Evolutionary conservation across 2,113 vertebrate species (phyloP), one percentile per base, ranked within the genome.

Genomic region (Acanthisitta chloris): DNA sequence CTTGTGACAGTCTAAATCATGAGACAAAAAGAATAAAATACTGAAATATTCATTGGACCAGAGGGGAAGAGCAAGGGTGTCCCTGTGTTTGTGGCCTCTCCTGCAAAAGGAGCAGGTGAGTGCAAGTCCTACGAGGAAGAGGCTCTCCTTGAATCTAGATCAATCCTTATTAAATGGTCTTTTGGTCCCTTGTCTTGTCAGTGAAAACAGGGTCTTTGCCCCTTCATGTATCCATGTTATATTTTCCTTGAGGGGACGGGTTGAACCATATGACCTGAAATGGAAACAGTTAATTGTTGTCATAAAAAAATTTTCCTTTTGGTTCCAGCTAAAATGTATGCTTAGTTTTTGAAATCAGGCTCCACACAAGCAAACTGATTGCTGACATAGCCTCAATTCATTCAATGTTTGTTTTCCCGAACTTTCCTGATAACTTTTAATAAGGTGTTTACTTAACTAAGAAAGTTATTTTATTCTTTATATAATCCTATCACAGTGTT

Each of bases 81-180:
- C 6, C 24, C 0, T 1, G 16, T 61, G 45, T 31, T 74, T 74
- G 48, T 58, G 55, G 12, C 28, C 13, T 43, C 28, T 71, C 7
- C 31, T 66, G 45, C 12, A 49, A 28, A 45, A 26, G 31, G 25
- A 78, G 26, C 3, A 29, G 15, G 20, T 23, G 19, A 65, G 9
- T 1, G 0, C 7, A 13, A 24, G 17, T 17, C 17, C 25, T 38
- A 2, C 0, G 2, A 33, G 18, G 21, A 14, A 76, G 20, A 49
- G 5, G 7, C 15, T 91, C 1, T 52, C 25, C 14, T 25, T 62
- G 25, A 45, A 45, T 55, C 33, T 46, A 24, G 23, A 21, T 54
- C 25, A 14, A 4, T 64, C 17, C 7, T 8, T 34, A 29, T 5
- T 45, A 28, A 14, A 28, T 40, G 17, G 19, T 55, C 23, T 64